A percentile compares a stretch with the other conserved stretches of the same genome.
These are phyloP conservation scores for Lordiphosa mommai DNA, from an alignment of 1,140 invertebrate genomes.

Conservation along the genomic window DNA sequence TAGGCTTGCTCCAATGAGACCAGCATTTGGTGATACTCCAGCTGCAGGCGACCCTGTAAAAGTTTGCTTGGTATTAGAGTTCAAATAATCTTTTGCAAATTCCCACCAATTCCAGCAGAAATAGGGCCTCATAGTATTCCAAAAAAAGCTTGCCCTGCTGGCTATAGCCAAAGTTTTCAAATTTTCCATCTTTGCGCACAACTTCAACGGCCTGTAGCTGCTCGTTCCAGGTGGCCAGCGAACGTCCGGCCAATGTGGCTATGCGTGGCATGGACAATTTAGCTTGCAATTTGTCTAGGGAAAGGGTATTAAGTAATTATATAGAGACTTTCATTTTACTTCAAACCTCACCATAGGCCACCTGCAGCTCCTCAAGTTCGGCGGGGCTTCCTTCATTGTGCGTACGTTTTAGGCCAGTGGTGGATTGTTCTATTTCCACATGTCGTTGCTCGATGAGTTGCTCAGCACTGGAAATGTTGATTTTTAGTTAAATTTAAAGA, in stretches of 20 bases:
- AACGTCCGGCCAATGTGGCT: constrained; percentile 52
- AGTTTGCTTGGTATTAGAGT: background rate
- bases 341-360: constrained; percentile 23
- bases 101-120: constrained; percentile 64
- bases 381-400: constrained; percentile 30
- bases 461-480: constrained; percentile 19
- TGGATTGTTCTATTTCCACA: constrained; percentile 21
- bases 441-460: constrained; percentile 45
- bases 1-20: constrained; percentile 71
- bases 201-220: constrained; percentile 59
- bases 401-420: constrained; percentile 50
- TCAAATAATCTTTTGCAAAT: background rate
- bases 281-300: constrained; percentile 37
- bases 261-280: constrained; percentile 55
- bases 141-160: constrained; percentile 45
- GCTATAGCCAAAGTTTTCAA: constrained; percentile 61
- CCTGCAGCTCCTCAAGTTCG: constrained; percentile 33
- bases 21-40: constrained; percentile 43
- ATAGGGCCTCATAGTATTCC: constrained; percentile 68
- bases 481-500: background rate
- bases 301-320: constrained; percentile 1
- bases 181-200: constrained; percentile 68
- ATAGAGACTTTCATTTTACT: background rate
- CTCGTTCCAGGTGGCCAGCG: constrained; percentile 50
- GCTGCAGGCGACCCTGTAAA: constrained; percentile 59